phyloP scores from a whole-genome alignment of 2,113 vertebrate genomes.

The Garra rufa region DNA sequence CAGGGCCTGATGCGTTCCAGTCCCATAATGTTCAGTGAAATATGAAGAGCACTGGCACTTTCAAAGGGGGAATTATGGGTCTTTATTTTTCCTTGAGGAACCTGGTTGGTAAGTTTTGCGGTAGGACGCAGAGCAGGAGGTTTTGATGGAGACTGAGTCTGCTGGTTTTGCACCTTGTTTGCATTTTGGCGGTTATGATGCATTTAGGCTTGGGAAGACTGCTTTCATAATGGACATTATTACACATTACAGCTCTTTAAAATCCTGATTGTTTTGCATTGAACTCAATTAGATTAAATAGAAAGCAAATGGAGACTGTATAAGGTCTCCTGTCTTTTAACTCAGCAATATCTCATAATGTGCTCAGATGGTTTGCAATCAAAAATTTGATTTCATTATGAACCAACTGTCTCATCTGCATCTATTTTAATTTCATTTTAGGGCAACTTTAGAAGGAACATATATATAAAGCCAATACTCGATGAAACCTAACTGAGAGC shows the following conservation, averaged over 20 bases:
- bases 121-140: constrained; percentile 33
- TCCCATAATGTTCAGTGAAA: constrained; percentile 35
- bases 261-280: neutral
- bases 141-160: constrained; percentile 9
- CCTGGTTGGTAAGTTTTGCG: constrained; percentile 31
- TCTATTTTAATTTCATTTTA: neutral
- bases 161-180: constrained; percentile 11
- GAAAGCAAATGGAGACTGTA: neutral
- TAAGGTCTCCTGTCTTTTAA: too few species aligned
- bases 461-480: neutral
- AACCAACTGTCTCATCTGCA: neutral
- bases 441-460: neutral
- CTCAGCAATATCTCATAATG: neutral
- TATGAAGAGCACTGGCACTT: constrained; percentile 31
- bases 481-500: neutral
- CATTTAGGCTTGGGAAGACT: neutral
- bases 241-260: neutral
- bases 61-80: constrained; percentile 33
- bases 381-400: neutral
- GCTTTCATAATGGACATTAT: neutral
- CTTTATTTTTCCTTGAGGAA: constrained; percentile 45
- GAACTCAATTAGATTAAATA: neutral
- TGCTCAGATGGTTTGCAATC: neutral
- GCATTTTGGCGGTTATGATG: neutral
- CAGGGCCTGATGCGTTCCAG: constrained; percentile 22